These are phyloP conservation scores for Nylanderia fulva DNA, from an alignment of 1,140 invertebrate genomes.

Conservation along the genomic window DNA sequence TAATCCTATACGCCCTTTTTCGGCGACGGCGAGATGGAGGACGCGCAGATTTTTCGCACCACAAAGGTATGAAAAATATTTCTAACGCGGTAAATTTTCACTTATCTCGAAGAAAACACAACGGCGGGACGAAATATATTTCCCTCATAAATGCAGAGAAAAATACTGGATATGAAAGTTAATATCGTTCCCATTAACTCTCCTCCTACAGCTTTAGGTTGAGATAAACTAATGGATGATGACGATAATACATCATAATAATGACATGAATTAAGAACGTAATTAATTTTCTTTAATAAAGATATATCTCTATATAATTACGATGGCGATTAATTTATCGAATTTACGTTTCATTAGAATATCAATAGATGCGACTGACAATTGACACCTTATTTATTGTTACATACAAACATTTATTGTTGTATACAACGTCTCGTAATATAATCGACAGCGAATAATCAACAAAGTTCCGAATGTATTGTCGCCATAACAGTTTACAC, in stretches of 20 bases:
- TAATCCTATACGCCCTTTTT: slow-evolving; percentile 39
- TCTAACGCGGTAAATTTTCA: slow-evolving; percentile 56
- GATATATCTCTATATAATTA: slow-evolving; percentile 27
- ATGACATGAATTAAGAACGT: slow-evolving; percentile 9
- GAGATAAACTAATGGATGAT: slow-evolving; percentile 9
- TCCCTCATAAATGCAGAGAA: neutral
- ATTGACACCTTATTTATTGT: slow-evolving; percentile 37
- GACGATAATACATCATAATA: neutral
- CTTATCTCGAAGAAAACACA: slow-evolving; percentile 56
- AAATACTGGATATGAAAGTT: slow-evolving; percentile 26
- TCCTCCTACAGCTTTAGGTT: neutral
- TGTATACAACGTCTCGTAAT: slow-evolving; percentile 24
- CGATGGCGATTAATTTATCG: slow-evolving; percentile 17
- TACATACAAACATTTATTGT: slow-evolving; percentile 37
- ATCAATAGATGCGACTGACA: neutral
- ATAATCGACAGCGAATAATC: slow-evolving; percentile 33
- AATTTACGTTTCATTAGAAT: neutral
- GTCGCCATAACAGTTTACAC: slow-evolving; percentile 34
- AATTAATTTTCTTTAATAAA: slow-evolving; percentile 41
- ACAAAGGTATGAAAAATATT: slow-evolving; percentile 29
- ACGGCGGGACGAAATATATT: slow-evolving; percentile 10
- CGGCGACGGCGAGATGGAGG: neutral
- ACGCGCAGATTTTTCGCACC: slow-evolving; percentile 39
- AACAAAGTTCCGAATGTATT: neutral
- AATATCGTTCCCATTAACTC: slow-evolving; percentile 15